Percentiles rank a stretch among this genome's conserved stretches.
phyloP scores from a whole-genome alignment of 2,888 invertebrate species.

The Venusia cambrica region DNA sequence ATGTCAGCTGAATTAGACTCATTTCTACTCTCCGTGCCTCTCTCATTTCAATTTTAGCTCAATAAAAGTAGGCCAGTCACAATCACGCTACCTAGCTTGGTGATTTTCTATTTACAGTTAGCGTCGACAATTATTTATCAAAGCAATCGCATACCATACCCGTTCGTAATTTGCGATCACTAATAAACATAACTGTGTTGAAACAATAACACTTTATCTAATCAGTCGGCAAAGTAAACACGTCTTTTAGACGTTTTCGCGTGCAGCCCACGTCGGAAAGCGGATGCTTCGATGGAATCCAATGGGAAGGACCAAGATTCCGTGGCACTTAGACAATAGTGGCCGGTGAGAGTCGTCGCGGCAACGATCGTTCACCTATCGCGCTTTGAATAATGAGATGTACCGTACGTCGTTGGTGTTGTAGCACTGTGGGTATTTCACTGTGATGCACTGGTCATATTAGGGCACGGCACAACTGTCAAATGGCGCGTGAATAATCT shows the following conservation, averaged over 20 bases:
- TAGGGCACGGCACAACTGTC: slow-evolving; percentile 68
- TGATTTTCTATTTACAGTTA: slow-evolving; percentile 53
- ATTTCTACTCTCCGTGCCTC: slow-evolving; percentile 26
- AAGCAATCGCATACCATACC: slow-evolving; percentile 41
- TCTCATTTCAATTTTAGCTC: slow-evolving; percentile 35
- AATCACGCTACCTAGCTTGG: slow-evolving; percentile 33
- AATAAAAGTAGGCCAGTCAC: slow-evolving; percentile 40
- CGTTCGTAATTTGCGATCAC: slow-evolving; percentile 37
- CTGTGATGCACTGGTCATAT: slow-evolving; percentile 64
- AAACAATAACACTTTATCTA: slow-evolving; percentile 50
- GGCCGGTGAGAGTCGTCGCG: slow-evolving; percentile 76
- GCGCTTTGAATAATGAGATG: slow-evolving; percentile 43
- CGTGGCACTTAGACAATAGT: slow-evolving; percentile 79
- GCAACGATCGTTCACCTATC: slow-evolving; percentile 79
- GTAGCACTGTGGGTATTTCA: slow-evolving; percentile 56
- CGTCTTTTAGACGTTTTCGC: slow-evolving; percentile 60
- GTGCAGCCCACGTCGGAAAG: slow-evolving; percentile 61
- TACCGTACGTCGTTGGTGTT: slow-evolving; percentile 51
- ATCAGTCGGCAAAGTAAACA: slow-evolving; percentile 55
- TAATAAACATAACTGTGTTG: slow-evolving; percentile 33
- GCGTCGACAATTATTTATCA: slow-evolving; percentile 47
- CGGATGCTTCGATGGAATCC: slow-evolving; percentile 74
- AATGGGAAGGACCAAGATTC: slow-evolving; percentile 79
- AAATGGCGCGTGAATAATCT: slow-evolving; percentile 71
- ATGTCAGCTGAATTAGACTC: slow-evolving; percentile 19